A percentile compares a stretch with the other conserved stretches of the same genome.
phyloP scores from a whole-genome alignment of 2,888 invertebrate genomes.

The Oscheius sp. region DNA sequence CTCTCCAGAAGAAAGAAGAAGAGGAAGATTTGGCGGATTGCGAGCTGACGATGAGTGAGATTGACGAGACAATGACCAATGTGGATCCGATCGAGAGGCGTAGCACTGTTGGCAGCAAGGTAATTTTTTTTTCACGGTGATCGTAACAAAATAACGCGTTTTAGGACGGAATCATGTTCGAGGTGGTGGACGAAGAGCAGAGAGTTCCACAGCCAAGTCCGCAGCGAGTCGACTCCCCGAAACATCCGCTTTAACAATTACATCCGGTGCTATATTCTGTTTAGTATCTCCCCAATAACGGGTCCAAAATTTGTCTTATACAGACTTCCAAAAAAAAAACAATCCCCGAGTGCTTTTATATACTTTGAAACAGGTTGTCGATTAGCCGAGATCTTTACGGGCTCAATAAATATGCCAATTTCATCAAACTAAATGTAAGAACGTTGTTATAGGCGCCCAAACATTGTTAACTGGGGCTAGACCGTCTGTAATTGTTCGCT shows the following conservation, averaged over 20 bases:
- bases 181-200: not conserved
- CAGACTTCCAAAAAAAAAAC: not conserved
- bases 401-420: constrained; percentile 1
- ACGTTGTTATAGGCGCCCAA: too few relatives aligned
- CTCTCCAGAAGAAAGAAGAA: constrained; percentile 36
- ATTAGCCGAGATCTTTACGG: constrained; percentile 5
- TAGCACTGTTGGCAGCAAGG: constrained; percentile 12
- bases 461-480: too few relatives aligned
- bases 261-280: not conserved
- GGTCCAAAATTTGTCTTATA: not conserved
- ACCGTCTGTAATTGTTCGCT: too few relatives aligned
- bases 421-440: not conserved
- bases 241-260: constrained; percentile 3
- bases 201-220: not conserved
- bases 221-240: not conserved
- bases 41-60: constrained; percentile 60
- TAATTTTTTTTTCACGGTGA: not conserved
- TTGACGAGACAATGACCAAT: constrained; percentile 39
- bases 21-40: constrained; percentile 63
- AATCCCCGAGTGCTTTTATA: constrained; percentile 5
- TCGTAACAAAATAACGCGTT: not conserved
- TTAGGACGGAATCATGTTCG: not conserved
- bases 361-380: not conserved
- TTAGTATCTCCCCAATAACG: not conserved
- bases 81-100: not conserved